Conservation (phyloP, 1,140 invertebrate species). For the Lycorma delicatula region DNA sequence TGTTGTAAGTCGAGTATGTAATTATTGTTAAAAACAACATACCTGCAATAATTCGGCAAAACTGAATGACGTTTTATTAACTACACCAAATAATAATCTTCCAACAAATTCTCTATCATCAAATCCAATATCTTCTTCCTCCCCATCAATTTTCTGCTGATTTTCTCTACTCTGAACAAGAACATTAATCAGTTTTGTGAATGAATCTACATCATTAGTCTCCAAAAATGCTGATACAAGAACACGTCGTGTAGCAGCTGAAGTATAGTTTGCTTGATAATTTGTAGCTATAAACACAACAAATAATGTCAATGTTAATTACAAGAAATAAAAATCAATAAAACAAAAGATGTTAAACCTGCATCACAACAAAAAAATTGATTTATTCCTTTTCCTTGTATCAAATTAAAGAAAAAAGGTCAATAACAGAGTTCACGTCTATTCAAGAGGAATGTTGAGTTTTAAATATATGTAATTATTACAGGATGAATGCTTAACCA, state of each 20-base stretch:
- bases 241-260: conserved; percentile 41
- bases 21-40: conserved; percentile 9
- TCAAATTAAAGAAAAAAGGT: too few relatives aligned
- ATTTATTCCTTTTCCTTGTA: too few relatives aligned
- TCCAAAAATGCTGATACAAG: conserved; percentile 46
- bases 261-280: conserved; percentile 41
- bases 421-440: too few relatives aligned
- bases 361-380: too few relatives aligned
- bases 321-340: too few relatives aligned
- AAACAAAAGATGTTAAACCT: too few relatives aligned
- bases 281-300: conserved; percentile 18
- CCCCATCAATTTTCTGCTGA: conserved; percentile 28
- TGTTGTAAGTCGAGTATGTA: too few relatives aligned
- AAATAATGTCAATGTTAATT: not conserved
- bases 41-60: conserved; percentile 28
- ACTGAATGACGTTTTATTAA: conserved; percentile 11
- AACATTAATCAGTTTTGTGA: conserved; percentile 41
- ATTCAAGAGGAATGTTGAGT: too few relatives aligned
- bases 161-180: conserved; percentile 21
- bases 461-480: too few relatives aligned
- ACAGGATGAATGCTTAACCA: too few relatives aligned
- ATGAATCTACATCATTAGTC: conserved; percentile 48
- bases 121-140: conserved; percentile 34
- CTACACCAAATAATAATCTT: conserved; percentile 42
- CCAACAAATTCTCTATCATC: conserved; percentile 38